phyloP scores from a whole-genome alignment of 53 echinoderm and acorn worm species.

The Antedon mediterranea region DNA sequence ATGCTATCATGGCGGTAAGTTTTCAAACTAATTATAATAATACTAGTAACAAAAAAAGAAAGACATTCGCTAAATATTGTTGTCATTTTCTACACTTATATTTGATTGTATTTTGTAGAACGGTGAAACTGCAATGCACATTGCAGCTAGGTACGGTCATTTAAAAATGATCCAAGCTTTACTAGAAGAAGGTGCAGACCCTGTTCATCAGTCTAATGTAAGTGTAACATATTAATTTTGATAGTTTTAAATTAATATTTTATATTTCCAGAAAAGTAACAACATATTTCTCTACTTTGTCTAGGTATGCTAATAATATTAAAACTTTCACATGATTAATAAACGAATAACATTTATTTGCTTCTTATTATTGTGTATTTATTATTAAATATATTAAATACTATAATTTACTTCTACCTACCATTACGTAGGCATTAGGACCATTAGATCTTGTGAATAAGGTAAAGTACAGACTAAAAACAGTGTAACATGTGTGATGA shows the following conservation, averaged over 20 bases:
- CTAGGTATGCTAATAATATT: too few species aligned
- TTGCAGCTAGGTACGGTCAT: slow-evolving; percentile 69
- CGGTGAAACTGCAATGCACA: slow-evolving; percentile 91
- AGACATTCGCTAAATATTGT: too few species aligned
- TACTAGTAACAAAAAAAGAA: too few species aligned
- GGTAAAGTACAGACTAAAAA: not conserved
- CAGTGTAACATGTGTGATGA: too few species aligned
- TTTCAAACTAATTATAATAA: too few species aligned
- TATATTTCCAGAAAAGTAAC: too few species aligned
- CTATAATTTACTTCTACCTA: not conserved
- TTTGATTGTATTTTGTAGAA: slow-evolving; percentile 26
- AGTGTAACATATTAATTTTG: not conserved
- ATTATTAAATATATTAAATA: not conserved
- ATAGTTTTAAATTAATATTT: not conserved
- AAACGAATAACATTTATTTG: too few species aligned
- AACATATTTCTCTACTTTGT: too few species aligned
- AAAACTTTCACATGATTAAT: too few species aligned
- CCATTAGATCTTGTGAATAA: not conserved
- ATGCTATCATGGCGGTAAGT: slow-evolving; percentile 66
- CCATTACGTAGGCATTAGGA: not conserved
- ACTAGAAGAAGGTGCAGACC: slow-evolving; percentile 79
- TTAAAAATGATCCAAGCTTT: slow-evolving; percentile 85
- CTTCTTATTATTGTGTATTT: not conserved
- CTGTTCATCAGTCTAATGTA: slow-evolving; percentile 70
- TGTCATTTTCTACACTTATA: not conserved